Base-by-base conservation (phyloP, 35 echinoderm and acorn worm species). In the Strongylocentrotus purpuratus region DNA sequence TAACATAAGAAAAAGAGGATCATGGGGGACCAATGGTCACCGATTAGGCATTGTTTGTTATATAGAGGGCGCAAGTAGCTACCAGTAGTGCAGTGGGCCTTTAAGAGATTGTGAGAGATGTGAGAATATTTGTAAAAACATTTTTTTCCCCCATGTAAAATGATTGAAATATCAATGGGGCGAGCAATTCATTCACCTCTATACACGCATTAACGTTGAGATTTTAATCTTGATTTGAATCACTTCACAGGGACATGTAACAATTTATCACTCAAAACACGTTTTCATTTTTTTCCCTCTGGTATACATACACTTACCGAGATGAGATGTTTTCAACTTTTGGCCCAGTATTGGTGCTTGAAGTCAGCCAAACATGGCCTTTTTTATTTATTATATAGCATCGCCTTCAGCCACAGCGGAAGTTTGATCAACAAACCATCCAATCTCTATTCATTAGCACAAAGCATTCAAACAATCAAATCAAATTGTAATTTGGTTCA, bases 401-500 rank as follows among this genome's bases (percentile, higher is more conserved):
- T 78, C 20, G 65, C 65, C 65, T 28, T 28, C 20, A 78, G 65
- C 65, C 3, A 78, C 22, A 78, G 65, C 65, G 65, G 65, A 78
- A 78, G 65, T 78, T 78, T 78, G 65, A 78, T 78, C 65, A 78
- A 78, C 65, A 78, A 78, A 78, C 65, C 65, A 78, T 78, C 65
- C 65, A 78, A 78, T 78, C 65, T 78, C 65, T 78, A 78, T 78
- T 78, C 65, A 78, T 78, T 78, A 78, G 28, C 65, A 78, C 65
- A 78, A 78, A 28, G 65, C 20, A 31, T 28, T 22, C 65, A 78
- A 78, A 78, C 65, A 78, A 78, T 78, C 65, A 78, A 78, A 78
- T 78, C 65, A 78, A 78, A 78, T 78, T 78, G 65, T 78, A 78
- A 78, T 78, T 78, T 78, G 65, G 65, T 78, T 28, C 65, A 8